These are phyloP conservation scores for Hypothenemus hampei DNA, from an alignment of 1,140 invertebrate genomes.

Conservation along the genomic window DNA sequence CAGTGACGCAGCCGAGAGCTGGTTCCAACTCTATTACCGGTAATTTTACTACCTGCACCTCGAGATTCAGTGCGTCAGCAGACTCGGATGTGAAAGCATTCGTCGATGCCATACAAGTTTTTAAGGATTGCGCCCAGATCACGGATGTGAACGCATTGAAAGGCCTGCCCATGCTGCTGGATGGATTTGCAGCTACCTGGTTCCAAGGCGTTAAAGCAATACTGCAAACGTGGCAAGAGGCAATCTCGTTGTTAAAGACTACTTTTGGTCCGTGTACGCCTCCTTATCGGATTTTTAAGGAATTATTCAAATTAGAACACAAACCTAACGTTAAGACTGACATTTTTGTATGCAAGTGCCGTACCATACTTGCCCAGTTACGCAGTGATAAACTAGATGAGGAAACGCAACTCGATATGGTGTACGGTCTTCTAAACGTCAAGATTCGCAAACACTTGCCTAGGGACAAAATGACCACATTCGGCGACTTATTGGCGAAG, in stretches of 20 bases:
- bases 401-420: slow-evolving; percentile 7
- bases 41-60: neutral
- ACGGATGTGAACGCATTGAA: slow-evolving; percentile 7
- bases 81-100: slow-evolving; percentile 6
- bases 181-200: slow-evolving; percentile 13
- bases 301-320: slow-evolving; percentile 14
- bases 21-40: too few relatives aligned
- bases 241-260: slow-evolving; percentile 4
- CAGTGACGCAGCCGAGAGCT: too few relatives aligned
- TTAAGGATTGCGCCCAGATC: slow-evolving; percentile 7
- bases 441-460: slow-evolving; percentile 5
- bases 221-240: slow-evolving; percentile 3
- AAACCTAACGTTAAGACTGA: slow-evolving; percentile 9
- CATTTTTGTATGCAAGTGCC: slow-evolving; percentile 18
- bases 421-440: slow-evolving; percentile 6
- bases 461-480: slow-evolving; percentile 3
- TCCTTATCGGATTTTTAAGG: slow-evolving; percentile 8
- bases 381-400: neutral
- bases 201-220: slow-evolving; percentile 14
- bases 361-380: slow-evolving; percentile 10
- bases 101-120: slow-evolving; percentile 11
- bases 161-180: slow-evolving; percentile 7
- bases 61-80: neutral
- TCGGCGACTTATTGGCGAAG: neutral
- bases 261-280: slow-evolving; percentile 12